Percentiles rank a stretch among this genome's conserved stretches.
These are phyloP conservation scores for Aramus guarauna DNA, from an alignment of 2,113 vertebrate species.

Conservation along the genomic window DNA sequence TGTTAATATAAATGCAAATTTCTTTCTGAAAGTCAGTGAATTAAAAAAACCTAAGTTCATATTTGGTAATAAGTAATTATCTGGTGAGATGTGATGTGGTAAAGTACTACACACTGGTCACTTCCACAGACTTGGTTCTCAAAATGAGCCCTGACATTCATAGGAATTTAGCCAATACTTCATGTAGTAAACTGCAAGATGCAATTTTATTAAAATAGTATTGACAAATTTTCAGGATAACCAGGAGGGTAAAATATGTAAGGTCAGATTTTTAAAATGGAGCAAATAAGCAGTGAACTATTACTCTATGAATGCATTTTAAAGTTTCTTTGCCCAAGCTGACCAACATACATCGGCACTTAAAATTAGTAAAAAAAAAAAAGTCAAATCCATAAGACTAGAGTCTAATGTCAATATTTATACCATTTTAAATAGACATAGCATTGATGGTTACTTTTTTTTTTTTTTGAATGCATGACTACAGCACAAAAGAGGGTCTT, in stretches of 20 bases:
- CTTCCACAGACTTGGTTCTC: not conserved
- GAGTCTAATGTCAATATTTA: not conserved
- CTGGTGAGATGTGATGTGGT: not conserved
- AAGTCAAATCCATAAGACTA: rapidly evolving
- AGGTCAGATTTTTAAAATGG: not conserved
- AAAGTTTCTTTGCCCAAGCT: not conserved
- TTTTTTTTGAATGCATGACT: not conserved
- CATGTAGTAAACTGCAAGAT: not conserved
- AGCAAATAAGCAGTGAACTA: not conserved
- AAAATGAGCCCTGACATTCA: not conserved
- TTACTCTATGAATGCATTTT: not conserved
- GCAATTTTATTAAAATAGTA: not conserved
- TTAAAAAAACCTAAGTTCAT: not conserved
- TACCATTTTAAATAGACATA: not conserved
- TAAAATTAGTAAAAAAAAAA: not conserved
- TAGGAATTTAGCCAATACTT: not conserved
- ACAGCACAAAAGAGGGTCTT: not conserved
- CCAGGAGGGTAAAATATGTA: not conserved
- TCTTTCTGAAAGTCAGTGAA: not conserved
- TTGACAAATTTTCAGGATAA: not conserved
- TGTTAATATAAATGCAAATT: not conserved
- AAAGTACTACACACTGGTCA: not conserved
- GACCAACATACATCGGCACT: not conserved
- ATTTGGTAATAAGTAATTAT: not conserved
- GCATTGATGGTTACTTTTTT: not conserved